Evolutionary conservation across 1,140 invertebrate species (phyloP).

Genomic region (Zeugodacus cucurbitae): DNA sequence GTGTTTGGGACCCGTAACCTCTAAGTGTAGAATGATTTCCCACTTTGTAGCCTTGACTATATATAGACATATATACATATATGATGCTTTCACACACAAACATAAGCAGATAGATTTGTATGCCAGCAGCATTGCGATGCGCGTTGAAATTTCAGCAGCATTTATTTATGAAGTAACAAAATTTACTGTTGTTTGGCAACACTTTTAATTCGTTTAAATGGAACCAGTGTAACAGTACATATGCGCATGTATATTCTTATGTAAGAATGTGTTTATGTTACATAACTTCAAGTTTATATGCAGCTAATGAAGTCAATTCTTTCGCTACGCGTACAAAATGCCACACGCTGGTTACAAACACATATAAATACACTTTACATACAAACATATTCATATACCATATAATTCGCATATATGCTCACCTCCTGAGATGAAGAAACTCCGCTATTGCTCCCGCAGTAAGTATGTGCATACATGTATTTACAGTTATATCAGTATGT

Average conservation of each 20-base stretch:
- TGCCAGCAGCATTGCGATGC: background rate
- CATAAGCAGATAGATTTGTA: background rate
- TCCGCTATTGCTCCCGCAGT: too few relatives aligned
- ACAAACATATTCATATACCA: background rate
- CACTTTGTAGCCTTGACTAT: background rate
- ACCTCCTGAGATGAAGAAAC: too few relatives aligned
- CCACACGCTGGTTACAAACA: background rate
- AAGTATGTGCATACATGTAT: background rate
- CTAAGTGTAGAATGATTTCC: background rate
- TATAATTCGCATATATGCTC: too few relatives aligned
- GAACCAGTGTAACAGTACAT: background rate
- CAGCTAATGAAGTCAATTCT: slow-evolving; percentile 34
- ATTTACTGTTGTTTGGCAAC: slow-evolving; percentile 34
- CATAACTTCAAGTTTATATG: background rate
- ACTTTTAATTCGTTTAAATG: slow-evolving; percentile 32
- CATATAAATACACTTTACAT: background rate
- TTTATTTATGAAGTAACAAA: slow-evolving; percentile 28
- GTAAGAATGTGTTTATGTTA: background rate
- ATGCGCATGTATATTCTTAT: background rate
- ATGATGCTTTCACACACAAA: too few relatives aligned
- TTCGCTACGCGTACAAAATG: background rate
- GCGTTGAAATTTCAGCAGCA: background rate
- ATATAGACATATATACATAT: background rate
- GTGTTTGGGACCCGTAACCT: background rate
- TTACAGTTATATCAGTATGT: background rate